Base-by-base conservation (phyloP, 64 coral and sea anemone genomes). In the Acropora tenuis region DNA sequence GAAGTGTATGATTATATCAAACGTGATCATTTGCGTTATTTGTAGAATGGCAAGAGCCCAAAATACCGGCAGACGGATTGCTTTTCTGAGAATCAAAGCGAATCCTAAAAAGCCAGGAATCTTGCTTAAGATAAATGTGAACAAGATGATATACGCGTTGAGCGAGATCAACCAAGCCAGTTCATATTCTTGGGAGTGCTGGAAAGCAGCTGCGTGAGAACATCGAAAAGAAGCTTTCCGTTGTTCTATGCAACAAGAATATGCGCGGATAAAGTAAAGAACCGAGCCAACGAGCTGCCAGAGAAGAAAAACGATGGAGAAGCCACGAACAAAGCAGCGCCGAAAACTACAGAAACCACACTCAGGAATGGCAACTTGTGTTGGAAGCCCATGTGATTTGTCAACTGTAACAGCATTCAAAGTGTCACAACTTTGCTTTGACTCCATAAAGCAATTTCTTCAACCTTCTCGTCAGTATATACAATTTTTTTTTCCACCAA, bases 171-270 rank as follows among this genome's bases (percentile, higher is more conserved):
- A 16, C 90, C 90, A 91, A 1, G 72, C 11, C 42, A 84, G 50
- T n/a, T 91, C 90, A 1, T 76, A 18, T 84, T 91, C 90, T 75
- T 75, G 7, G 6, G 80, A 73, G 47, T 85, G 53, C 12, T 43
- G 7, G 8, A 91, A 59, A 53, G 57, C 43, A 17, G 73, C 50
- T n/a, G 13, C 43, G 52, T 85, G 43, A 43, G 15, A 30, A 48
- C 90, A 91, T 30, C 74, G 57, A 17, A 91, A 91, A 9, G 48
- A 46, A 1, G 80, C 10, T 13, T 75, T 48, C n/a, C 57, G 42
- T 13, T 76, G 44, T 18, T 76, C 59, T 41, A 82, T 59, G 60
- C 90, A 91, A 73, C 90, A 91, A 49, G 75, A 60, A 4, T 84
- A 77, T 2, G 80, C 55, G 13, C 90, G 68, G 2, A 81, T 20